Evolutionary conservation across 2,113 vertebrate genomes (phyloP).

Genomic region (Pantherophis guttatus): DNA sequence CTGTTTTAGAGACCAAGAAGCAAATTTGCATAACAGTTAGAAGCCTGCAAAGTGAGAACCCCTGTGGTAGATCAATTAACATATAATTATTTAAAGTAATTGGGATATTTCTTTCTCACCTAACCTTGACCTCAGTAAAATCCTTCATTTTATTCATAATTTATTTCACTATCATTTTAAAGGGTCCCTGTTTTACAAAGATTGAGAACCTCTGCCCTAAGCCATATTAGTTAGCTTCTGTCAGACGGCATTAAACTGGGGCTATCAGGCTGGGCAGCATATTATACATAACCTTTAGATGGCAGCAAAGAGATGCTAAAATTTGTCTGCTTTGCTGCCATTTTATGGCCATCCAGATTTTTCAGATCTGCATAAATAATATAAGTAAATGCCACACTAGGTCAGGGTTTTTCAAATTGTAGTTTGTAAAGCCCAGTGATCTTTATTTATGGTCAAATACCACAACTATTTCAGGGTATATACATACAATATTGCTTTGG

Average conservation of each 20-base stretch:
- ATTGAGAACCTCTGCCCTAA: background rate
- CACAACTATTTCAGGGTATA: background rate
- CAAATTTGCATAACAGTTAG: background rate
- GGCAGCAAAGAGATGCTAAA: background rate
- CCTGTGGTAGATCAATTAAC: background rate
- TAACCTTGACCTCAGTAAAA: background rate
- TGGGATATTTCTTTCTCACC: background rate
- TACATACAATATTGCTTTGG: background rate
- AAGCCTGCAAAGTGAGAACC: background rate
- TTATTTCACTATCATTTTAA: background rate
- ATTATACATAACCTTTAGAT: background rate
- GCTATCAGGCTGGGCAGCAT: background rate
- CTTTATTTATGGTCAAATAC: background rate
- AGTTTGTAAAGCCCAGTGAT: background rate
- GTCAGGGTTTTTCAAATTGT: background rate
- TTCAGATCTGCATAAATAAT: background rate
- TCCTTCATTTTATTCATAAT: background rate
- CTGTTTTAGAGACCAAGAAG: background rate
- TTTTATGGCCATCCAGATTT: background rate
- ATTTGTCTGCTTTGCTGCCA: background rate
- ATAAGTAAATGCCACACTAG: background rate
- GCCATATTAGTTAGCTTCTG: background rate
- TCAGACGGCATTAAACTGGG: background rate
- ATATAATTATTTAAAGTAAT: background rate
- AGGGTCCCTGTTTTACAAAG: background rate